Evolutionary conservation across 2,888 invertebrate genomes (phyloP), one percentile per base, ranked within the genome.

Genomic region (Thalpophila matura): DNA sequence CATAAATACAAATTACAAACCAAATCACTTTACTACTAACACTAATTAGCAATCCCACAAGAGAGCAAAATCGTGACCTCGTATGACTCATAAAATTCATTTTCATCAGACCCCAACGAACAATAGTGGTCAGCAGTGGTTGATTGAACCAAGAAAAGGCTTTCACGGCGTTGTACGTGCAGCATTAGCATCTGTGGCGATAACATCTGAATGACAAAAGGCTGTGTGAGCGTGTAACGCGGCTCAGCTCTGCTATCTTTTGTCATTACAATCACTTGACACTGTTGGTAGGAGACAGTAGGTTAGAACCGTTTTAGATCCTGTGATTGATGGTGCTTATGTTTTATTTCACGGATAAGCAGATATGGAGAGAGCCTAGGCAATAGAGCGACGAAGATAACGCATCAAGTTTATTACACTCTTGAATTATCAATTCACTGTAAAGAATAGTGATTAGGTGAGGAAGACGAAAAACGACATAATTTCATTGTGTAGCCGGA

Each of bases 141-240:
- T 81, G 80, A 82, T 82, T 79, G 74, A 61, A 80, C 78, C 64
- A 74, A 84, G 80, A 85, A 84, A 84, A 86, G 85, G 79, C 87
- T 88, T 89, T 87, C 88, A 86, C 86, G 82, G 76, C 81, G 81
- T 63, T 84, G 69, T 78, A 71, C 74, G 78, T 74, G 69, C 51
- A 35, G 37, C 75, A 88, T 89, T 86, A 87, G 66, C 82, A 85
- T 88, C 84, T 84, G 83, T 84, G 79, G 86, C 86, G 86, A 88
- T 88, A 86, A 77, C 76, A 88, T 91, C 85, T 88, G 73, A 89
- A 90, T 90, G 84, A 90, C 90, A 91, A 91, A n/a, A 83, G 82
- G 61, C 58, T 65, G 64, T 63, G 73, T 80, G 82, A 84, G 86
- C 91, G 91, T 90, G 90, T 91, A 87, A 92, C 90, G 89, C 89